Conservation (phyloP, 2,797 vertebrate genomes). For the Coracias cyanogaster region DNA sequence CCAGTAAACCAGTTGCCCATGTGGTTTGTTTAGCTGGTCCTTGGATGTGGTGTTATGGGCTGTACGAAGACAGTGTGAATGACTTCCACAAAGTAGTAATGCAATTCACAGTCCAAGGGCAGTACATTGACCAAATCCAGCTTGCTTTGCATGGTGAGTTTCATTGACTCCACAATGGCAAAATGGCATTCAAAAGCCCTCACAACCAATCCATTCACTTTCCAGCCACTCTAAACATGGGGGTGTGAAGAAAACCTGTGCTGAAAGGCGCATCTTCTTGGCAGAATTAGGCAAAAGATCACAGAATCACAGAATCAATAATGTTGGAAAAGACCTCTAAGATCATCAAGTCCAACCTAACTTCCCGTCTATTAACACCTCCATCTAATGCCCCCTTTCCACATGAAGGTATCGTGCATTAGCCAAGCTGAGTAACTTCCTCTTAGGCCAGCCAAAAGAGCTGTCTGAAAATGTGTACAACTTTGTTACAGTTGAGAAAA, state of each 20-base stretch:
- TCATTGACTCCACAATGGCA: not conserved
- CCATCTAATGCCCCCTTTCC: no score
- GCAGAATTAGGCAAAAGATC: not conserved
- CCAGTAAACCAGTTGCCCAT: not conserved
- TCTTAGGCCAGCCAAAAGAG: not conserved
- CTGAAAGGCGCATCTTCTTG: not conserved
- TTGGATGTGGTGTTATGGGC: not conserved
- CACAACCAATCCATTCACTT: not conserved
- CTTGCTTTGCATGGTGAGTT: not conserved
- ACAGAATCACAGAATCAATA: no score
- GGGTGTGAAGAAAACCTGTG: not conserved
- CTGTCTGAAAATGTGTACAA: not conserved
- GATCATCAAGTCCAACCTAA: no score
- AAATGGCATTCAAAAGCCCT: not conserved
- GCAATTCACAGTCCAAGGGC: not conserved
- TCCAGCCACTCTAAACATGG: not conserved
- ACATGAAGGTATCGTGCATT: not conserved
- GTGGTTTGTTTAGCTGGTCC: not conserved
- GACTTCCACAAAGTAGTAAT: not conserved
- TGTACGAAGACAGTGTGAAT: not conserved
- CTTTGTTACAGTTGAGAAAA: not conserved
- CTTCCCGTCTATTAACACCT: no score
- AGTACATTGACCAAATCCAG: not conserved
- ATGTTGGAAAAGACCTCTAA: no score
- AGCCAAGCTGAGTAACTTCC: not conserved